phyloP scores from a whole-genome alignment of 2,113 vertebrate genomes.

The Corythoichthys intestinalis region DNA sequence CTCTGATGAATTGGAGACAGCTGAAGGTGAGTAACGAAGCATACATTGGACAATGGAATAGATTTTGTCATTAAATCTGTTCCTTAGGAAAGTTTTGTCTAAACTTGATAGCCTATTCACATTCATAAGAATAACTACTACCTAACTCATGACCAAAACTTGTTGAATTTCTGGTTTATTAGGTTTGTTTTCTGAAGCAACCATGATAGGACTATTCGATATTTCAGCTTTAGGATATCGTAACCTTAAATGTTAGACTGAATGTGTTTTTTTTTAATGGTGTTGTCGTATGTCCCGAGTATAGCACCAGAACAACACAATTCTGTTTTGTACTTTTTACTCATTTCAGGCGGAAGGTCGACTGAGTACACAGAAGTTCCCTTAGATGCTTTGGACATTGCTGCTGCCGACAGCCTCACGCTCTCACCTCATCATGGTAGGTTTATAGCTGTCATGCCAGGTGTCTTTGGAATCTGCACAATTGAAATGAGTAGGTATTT shows the following conservation, averaged over 20 bases:
- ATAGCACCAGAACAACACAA: neutral
- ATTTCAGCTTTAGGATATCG: neutral
- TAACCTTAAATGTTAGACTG: neutral
- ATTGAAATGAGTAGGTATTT: too few relatives aligned
- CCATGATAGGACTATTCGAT: neutral
- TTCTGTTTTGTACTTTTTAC: slow-evolving; percentile 4
- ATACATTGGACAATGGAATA: neutral
- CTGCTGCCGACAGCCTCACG: slow-evolving; percentile 79
- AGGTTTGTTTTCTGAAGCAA: neutral
- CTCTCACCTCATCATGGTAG: slow-evolving; percentile 82
- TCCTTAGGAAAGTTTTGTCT: neutral
- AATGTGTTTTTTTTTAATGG: neutral
- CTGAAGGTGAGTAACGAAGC: slow-evolving; percentile 43
- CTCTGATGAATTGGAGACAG: slow-evolving; percentile 35
- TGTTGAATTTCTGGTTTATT: neutral
- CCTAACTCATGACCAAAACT: neutral
- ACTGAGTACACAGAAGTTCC: slow-evolving; percentile 87
- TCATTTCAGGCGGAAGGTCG: slow-evolving; percentile 29
- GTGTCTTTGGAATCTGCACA: neutral
- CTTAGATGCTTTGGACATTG: slow-evolving; percentile 82
- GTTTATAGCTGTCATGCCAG: neutral
- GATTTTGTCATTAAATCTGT: neutral
- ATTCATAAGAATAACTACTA: neutral
- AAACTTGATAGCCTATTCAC: neutral
- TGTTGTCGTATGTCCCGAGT: neutral